Evolutionary conservation across 1,140 invertebrate genomes (phyloP).

Genomic region (Euborellia annulipes): DNA sequence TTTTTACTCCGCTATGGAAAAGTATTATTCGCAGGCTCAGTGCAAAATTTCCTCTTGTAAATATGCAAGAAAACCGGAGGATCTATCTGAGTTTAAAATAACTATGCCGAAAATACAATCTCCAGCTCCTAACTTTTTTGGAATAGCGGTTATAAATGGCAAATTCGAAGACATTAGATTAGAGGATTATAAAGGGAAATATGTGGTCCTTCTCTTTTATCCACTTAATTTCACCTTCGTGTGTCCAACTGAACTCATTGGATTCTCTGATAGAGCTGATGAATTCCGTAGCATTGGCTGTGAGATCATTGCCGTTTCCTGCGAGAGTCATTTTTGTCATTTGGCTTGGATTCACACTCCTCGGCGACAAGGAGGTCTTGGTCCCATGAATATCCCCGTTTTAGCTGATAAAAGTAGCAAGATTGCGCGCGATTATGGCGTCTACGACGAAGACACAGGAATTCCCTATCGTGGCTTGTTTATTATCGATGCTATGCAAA

Average conservation of each 20-base stretch:
- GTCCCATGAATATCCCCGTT: constrained; percentile 36
- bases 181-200: constrained; percentile 41
- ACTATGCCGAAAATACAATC: constrained; percentile 34
- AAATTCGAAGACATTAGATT: constrained; percentile 38
- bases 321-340: constrained; percentile 44
- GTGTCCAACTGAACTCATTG: constrained; percentile 50
- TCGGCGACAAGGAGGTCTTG: constrained; percentile 38
- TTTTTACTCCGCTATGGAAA: no score
- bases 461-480: constrained; percentile 50
- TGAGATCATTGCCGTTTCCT: constrained; percentile 37
- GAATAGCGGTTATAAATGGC: constrained; percentile 37
- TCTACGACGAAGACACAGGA: constrained; percentile 32
- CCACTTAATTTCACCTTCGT: constrained; percentile 35
- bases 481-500: constrained; percentile 59
- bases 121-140: constrained; percentile 39
- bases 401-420: constrained; percentile 38
- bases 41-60: no score
- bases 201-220: constrained; percentile 38
- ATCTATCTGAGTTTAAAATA: no score
- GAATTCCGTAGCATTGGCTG: constrained; percentile 36
- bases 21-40: no score
- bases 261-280: constrained; percentile 40
- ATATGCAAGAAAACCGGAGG: no score
- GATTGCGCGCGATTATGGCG: constrained; percentile 38
- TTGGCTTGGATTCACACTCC: constrained; percentile 43